A percentile compares a stretch with the other conserved stretches of the same genome.
These are phyloP conservation scores for Zaprionus tsacasi DNA, from an alignment of 1,140 invertebrate species.

Conservation along the genomic window DNA sequence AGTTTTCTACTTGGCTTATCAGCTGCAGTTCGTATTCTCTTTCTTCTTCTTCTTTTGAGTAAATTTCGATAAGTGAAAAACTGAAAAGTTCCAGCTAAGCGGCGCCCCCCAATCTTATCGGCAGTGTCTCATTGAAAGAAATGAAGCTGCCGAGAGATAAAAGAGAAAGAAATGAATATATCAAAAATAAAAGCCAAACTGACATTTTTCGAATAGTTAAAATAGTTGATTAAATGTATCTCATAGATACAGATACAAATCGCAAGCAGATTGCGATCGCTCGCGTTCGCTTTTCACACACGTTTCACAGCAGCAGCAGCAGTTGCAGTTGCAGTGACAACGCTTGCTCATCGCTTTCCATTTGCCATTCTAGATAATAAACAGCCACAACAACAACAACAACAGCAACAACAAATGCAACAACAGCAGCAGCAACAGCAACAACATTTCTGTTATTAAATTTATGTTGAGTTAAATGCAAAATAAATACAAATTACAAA, in stretches of 20 bases:
- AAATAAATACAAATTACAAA: slow-evolving; percentile 37
- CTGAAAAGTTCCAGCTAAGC: slow-evolving; percentile 19
- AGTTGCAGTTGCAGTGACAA: not conserved
- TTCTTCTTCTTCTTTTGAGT: slow-evolving; percentile 30
- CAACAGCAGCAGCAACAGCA: slow-evolving; percentile 53
- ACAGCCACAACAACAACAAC: slow-evolving; percentile 54
- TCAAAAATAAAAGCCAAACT: slow-evolving; percentile 13
- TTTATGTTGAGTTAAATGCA: slow-evolving; percentile 77
- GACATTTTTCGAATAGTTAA: slow-evolving; percentile 57
- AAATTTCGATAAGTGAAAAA: slow-evolving; percentile 37
- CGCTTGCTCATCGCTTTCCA: slow-evolving; percentile 35
- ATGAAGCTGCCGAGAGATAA: slow-evolving; percentile 37
- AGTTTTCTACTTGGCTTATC: slow-evolving; percentile 44
- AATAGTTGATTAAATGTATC: slow-evolving; percentile 54
- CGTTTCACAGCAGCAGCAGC: slow-evolving; percentile 31
- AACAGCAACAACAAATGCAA: slow-evolving; percentile 43
- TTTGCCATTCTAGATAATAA: slow-evolving; percentile 68
- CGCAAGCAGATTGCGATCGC: slow-evolving; percentile 44
- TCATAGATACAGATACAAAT: slow-evolving; percentile 45
- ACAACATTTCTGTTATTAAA: slow-evolving; percentile 77
- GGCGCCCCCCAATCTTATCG: slow-evolving; percentile 41
- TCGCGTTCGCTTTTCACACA: slow-evolving; percentile 43
- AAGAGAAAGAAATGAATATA: slow-evolving; percentile 19
- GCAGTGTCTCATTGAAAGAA: slow-evolving; percentile 41
- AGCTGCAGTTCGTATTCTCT: not conserved